Evolutionary conservation across 2,797 vertebrate genomes (phyloP).

Genomic region (Artibeus lituratus): DNA sequence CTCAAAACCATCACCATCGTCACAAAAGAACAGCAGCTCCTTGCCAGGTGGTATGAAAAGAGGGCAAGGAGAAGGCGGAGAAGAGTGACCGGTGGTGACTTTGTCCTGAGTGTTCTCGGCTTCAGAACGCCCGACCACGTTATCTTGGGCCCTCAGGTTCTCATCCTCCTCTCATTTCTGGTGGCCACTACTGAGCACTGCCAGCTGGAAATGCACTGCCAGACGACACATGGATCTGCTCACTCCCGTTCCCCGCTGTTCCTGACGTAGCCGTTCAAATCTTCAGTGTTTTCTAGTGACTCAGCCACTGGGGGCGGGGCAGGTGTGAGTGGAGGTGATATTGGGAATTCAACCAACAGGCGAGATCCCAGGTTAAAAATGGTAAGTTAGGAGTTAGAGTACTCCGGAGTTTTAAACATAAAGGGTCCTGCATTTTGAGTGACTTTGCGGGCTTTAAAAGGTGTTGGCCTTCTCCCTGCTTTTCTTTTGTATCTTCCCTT

Average conservation of each 20-base stretch:
- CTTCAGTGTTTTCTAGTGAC: background rate
- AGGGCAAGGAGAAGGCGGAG: background rate
- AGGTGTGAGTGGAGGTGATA: fast-evolving
- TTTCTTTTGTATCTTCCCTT: background rate
- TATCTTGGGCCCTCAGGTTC: background rate
- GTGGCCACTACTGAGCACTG: background rate
- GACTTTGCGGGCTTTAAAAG: background rate
- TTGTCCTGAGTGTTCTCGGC: background rate
- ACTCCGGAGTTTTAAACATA: background rate
- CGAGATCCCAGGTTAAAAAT: background rate
- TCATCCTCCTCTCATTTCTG: background rate
- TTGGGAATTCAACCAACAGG: background rate
- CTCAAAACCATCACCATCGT: background rate
- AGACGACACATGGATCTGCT: background rate
- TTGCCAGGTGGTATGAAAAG: background rate
- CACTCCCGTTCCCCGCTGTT: background rate
- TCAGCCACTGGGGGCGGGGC: too few species aligned
- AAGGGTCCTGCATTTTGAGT: background rate
- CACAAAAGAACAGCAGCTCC: background rate
- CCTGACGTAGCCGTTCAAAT: background rate
- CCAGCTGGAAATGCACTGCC: background rate
- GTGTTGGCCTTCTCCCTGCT: background rate
- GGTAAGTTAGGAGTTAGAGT: background rate
- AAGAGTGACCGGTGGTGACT: background rate
- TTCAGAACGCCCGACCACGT: background rate